A percentile compares a stretch with the other conserved stretches of the same genome.
These are phyloP conservation scores for Augochlora pura DNA, from an alignment of 1,140 invertebrate species.

Conservation along the genomic window DNA sequence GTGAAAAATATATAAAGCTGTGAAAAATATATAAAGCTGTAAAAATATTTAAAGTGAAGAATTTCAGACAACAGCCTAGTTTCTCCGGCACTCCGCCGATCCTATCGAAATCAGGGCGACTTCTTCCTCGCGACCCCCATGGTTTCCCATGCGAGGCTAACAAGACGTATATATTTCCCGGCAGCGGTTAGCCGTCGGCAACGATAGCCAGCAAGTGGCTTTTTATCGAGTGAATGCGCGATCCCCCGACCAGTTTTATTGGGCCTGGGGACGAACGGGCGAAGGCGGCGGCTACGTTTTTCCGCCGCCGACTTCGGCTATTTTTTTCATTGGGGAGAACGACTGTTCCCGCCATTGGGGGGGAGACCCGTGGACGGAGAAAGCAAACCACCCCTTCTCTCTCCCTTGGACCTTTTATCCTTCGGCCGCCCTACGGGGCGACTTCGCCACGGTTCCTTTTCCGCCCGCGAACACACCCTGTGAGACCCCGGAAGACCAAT, in stretches of 20 bases:
- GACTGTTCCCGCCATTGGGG: conserved; percentile 13
- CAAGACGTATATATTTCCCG: conserved; percentile 58
- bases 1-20: too few relatives aligned
- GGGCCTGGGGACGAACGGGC: conserved; percentile 41
- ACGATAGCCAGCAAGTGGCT: conserved; percentile 67
- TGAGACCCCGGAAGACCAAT: conserved; percentile 69
- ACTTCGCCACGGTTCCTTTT: not conserved
- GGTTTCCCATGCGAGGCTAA: conserved; percentile 40
- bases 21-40: too few relatives aligned
- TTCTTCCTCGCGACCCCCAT: conserved; percentile 4
- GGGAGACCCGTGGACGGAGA: conserved; percentile 17
- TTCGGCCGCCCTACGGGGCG: too few relatives aligned
- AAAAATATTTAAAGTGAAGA: too few relatives aligned
- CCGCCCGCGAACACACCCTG: not conserved
- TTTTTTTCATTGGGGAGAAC: conserved; percentile 47
- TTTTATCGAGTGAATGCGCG: conserved; percentile 69
- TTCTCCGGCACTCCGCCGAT: too few relatives aligned
- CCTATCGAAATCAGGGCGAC: conserved; percentile 9
- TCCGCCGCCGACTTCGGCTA: conserved; percentile 53
- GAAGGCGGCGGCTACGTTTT: conserved; percentile 31
- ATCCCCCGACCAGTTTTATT: conserved; percentile 64
- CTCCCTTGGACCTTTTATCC: too few relatives aligned
- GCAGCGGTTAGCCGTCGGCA: conserved; percentile 48
- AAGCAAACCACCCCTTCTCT: not conserved
- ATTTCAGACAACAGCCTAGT: too few relatives aligned